Conservation (phyloP, 1,140 invertebrate species). For the Arctopsyche grandis region DNA sequence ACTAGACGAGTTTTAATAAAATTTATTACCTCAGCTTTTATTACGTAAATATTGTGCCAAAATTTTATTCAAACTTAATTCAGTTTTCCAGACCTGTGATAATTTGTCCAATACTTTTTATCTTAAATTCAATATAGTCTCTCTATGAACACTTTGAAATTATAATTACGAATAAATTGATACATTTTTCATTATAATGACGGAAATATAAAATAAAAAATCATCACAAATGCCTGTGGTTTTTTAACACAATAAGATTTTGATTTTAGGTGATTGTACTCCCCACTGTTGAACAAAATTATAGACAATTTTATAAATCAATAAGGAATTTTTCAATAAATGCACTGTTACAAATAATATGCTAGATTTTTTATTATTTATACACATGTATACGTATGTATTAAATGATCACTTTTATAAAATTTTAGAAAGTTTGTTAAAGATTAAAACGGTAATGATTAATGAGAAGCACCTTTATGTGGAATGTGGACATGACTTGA, state of each 20-base stretch:
- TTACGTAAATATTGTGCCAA: background rate
- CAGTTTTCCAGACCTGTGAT: background rate
- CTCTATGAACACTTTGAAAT: too few relatives aligned
- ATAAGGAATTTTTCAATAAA: constrained; percentile 19
- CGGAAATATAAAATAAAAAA: too few relatives aligned
- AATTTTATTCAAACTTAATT: background rate
- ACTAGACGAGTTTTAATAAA: background rate
- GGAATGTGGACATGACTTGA: background rate
- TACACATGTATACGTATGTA: too few relatives aligned
- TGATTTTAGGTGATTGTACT: too few relatives aligned
- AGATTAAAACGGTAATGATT: too few relatives aligned
- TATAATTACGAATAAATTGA: too few relatives aligned
- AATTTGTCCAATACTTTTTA: background rate
- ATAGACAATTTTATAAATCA: background rate
- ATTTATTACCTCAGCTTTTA: background rate
- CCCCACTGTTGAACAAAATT: background rate
- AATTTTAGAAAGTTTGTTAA: too few relatives aligned
- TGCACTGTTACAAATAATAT: constrained; percentile 23
- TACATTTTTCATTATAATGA: too few relatives aligned
- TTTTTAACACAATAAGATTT: too few relatives aligned
- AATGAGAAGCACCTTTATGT: background rate
- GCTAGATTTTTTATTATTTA: background rate
- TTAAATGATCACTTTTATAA: too few relatives aligned
- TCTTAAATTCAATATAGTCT: too few relatives aligned
- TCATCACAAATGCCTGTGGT: too few relatives aligned